Percentiles rank a stretch among this genome's conserved stretches.
Conservation (phyloP, 2,113 vertebrate genomes). For the Neogale vison region DNA sequence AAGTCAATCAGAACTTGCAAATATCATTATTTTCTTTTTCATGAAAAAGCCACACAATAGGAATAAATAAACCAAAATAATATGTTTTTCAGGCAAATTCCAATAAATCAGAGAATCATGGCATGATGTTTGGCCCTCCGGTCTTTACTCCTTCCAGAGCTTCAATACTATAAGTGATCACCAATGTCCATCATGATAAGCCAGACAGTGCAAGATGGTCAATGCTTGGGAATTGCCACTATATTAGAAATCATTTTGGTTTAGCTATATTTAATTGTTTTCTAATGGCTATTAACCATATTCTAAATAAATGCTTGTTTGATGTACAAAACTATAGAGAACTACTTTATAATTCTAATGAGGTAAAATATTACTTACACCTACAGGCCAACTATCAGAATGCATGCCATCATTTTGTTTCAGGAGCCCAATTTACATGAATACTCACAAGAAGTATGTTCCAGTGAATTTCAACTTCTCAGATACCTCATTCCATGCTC, state of each 20-base stretch:
- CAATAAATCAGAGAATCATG: not conserved
- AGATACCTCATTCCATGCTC: not conserved
- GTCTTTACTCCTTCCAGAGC: not conserved
- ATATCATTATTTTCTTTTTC: not conserved
- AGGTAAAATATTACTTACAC: not conserved
- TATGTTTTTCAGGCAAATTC: not conserved
- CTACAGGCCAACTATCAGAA: not conserved
- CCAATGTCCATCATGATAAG: not conserved
- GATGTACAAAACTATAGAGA: not conserved
- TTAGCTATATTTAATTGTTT: not conserved
- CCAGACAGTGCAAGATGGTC: not conserved
- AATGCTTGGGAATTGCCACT: not conserved
- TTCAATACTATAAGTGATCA: not conserved
- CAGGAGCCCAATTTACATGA: not conserved
- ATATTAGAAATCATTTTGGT: not conserved
- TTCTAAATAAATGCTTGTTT: not conserved
- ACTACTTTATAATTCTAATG: not conserved
- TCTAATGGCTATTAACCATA: not conserved
- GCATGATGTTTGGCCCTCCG: not conserved
- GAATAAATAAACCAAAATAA: not conserved
- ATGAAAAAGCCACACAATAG: not conserved
- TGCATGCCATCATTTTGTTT: not conserved
- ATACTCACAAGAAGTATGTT: not conserved
- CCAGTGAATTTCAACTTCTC: not conserved
- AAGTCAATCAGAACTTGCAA: conserved; percentile 4